These are phyloP conservation scores for Tapirus terrestris DNA, from an alignment of 2,113 vertebrate species.

Conservation along the genomic window DNA sequence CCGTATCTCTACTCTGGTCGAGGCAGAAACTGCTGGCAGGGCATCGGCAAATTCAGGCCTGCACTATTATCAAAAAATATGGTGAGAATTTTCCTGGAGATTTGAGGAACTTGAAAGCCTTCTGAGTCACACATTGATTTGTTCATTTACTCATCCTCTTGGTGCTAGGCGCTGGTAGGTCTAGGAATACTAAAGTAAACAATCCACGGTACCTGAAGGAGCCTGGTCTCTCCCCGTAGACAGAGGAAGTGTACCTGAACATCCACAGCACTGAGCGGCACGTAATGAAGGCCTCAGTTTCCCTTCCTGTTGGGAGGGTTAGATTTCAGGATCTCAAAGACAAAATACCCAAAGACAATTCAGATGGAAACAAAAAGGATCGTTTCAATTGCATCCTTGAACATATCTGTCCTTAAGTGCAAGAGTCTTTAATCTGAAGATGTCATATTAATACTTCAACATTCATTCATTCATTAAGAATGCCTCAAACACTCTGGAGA, in stretches of 20 bases:
- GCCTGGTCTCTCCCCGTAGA: not conserved
- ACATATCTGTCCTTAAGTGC: not conserved
- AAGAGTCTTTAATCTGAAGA: not conserved
- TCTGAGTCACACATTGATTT: not conserved
- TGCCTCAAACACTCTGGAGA: not conserved
- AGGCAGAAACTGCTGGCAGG: not conserved
- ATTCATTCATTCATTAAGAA: not conserved
- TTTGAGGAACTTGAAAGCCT: not conserved
- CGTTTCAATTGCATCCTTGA: not conserved
- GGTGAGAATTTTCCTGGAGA: not conserved
- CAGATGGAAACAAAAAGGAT: not conserved
- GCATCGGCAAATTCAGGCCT: not conserved
- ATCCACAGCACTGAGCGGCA: not conserved
- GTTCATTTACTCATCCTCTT: not conserved
- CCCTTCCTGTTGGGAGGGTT: not conserved
- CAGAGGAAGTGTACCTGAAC: not conserved
- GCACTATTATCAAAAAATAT: not conserved
- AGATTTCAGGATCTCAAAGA: not conserved
- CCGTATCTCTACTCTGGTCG: not conserved
- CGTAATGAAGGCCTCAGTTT: not conserved
- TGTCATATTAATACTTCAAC: not conserved
- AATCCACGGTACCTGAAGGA: not conserved
- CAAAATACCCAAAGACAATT: not conserved
- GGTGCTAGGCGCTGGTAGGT: not conserved
- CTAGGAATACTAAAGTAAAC: not conserved